Conservation (phyloP, 1,140 invertebrate genomes). For the Platyura marginata region DNA sequence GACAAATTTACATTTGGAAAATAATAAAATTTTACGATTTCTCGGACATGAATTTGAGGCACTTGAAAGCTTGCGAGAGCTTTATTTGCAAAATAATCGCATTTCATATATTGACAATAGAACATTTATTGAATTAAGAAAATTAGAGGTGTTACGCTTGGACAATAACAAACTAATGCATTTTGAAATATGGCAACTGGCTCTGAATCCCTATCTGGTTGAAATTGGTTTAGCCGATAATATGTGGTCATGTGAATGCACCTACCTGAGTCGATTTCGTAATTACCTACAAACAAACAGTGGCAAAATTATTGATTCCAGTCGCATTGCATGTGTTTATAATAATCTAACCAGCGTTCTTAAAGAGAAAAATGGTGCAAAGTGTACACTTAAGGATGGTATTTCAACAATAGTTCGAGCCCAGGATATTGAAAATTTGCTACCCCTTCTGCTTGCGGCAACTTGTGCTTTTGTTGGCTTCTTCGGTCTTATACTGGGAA, state of each 20-base stretch:
- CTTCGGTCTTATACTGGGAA: conserved; percentile 48
- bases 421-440: conserved; percentile 58
- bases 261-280: conserved; percentile 55
- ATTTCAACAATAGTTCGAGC: conserved; percentile 50
- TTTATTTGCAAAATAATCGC: conserved; percentile 75
- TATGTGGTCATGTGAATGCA: conserved; percentile 79
- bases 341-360: conserved; percentile 43
- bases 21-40: conserved; percentile 62
- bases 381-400: conserved; percentile 42
- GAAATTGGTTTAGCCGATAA: conserved; percentile 66
- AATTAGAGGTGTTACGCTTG: conserved; percentile 63
- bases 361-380: conserved; percentile 45
- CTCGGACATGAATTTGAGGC: conserved; percentile 69
- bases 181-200: conserved; percentile 59
- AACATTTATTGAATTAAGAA: conserved; percentile 62
- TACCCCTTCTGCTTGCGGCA: conserved; percentile 55
- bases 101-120: conserved; percentile 68
- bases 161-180: conserved; percentile 68
- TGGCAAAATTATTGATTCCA: conserved; percentile 51
- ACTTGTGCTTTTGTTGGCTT: conserved; percentile 52
- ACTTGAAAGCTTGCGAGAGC: conserved; percentile 57
- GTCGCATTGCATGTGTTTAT: conserved; percentile 44
- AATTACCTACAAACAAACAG: conserved; percentile 54
- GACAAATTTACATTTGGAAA: conserved; percentile 63
- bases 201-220: conserved; percentile 54